phyloP scores from a whole-genome alignment of 2,113 vertebrate genomes.

The Ibidorhyncha struthersii region DNA sequence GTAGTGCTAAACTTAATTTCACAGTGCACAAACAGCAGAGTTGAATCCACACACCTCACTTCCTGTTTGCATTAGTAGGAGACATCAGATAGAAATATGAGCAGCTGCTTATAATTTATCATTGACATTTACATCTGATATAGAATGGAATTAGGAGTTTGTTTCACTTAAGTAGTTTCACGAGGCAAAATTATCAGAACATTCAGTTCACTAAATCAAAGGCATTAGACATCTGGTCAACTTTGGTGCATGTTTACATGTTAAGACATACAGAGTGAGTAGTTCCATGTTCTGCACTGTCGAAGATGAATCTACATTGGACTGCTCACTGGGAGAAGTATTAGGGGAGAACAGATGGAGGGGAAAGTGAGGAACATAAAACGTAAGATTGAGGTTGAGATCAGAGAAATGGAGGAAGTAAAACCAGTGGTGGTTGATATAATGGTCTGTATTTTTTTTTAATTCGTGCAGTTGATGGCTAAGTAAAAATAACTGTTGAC shows the following conservation, averaged over 20 bases:
- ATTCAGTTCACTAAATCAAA: not conserved
- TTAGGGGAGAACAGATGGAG: not conserved
- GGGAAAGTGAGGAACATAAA: not conserved
- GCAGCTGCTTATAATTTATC: not conserved
- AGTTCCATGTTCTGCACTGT: not conserved
- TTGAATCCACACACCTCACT: not conserved
- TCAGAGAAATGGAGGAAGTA: not conserved
- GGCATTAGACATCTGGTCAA: not conserved
- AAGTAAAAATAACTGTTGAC: not conserved
- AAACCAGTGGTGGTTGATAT: not conserved
- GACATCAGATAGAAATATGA: not conserved
- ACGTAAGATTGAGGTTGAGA: not conserved
- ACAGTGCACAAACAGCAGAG: not conserved
- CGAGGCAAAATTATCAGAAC: not conserved
- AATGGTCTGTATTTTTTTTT: not conserved
- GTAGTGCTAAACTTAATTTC: not conserved
- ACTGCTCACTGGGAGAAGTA: not conserved
- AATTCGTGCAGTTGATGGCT: not conserved
- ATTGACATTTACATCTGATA: not conserved
- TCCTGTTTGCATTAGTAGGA: not conserved
- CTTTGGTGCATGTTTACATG: not conserved
- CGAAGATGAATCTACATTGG: not conserved
- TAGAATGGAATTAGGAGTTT: not conserved
- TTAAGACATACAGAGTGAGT: not conserved
- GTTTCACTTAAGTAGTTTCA: not conserved